Conservation (phyloP, 1,140 invertebrate species). For the Lithobius niger region DNA sequence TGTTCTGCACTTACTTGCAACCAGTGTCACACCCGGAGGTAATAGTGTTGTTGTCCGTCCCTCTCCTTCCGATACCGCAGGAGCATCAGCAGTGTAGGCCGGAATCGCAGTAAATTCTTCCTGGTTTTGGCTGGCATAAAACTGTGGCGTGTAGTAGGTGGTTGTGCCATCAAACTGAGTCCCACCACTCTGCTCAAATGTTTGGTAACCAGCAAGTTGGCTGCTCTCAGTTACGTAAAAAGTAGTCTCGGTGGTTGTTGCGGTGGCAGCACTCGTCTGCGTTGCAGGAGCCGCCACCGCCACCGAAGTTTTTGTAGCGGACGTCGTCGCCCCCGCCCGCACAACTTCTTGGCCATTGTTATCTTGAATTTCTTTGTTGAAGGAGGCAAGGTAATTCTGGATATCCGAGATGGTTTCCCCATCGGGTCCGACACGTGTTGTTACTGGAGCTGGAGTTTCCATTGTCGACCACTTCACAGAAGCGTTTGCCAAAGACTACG, state of each 20-base stretch:
- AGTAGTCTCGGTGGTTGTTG: not conserved
- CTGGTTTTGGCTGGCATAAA: conserved; percentile 3
- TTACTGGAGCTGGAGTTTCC: not conserved
- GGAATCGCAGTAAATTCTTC: not conserved
- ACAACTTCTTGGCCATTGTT: conserved; percentile 14
- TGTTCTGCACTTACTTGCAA: not conserved
- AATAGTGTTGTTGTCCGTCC: not conserved
- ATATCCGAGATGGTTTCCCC: conserved; percentile 52
- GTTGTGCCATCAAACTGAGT: conserved; percentile 5
- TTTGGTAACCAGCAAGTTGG: not conserved
- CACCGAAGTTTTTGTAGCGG: conserved; percentile 14
- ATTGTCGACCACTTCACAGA: no score
- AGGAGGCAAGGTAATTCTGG: conserved; percentile 66
- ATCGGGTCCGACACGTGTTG: not conserved
- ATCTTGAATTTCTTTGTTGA: conserved; percentile 68
- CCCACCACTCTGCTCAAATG: conserved; percentile 2
- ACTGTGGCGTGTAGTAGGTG: conserved; percentile 2
- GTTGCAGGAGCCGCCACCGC: conserved; percentile 31
- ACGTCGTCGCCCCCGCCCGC: conserved; percentile 1
- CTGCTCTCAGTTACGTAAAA: conserved; percentile 5
- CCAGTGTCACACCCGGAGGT: not conserved
- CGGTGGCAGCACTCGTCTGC: not conserved
- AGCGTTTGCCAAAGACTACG: no score
- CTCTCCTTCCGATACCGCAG: not conserved
- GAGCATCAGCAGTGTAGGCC: not conserved